phyloP scores from a whole-genome alignment of 2,888 invertebrate genomes.

The Cephus rjabovi region DNA sequence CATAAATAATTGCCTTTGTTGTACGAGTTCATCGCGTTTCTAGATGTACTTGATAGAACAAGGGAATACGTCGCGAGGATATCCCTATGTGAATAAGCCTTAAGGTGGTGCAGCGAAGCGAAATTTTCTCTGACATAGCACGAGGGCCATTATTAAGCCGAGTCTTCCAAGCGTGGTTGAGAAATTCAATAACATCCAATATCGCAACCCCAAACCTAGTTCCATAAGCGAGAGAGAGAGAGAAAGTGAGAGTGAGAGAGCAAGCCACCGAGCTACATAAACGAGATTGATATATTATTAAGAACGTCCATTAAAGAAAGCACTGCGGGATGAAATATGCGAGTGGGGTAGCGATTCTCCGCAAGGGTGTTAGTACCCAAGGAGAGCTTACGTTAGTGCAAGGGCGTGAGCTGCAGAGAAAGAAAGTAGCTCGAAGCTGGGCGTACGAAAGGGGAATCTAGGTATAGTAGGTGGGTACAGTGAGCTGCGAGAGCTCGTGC shows the following conservation, averaged over 20 bases:
- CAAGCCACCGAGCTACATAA: slow-evolving; percentile 34
- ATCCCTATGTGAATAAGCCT: neutral
- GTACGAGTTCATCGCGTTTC: neutral
- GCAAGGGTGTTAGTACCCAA: neutral
- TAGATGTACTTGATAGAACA: neutral
- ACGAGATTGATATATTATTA: slow-evolving; percentile 63
- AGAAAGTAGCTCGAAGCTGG: slow-evolving; percentile 1
- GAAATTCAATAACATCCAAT: slow-evolving; percentile 53
- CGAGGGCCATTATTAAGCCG: slow-evolving; percentile 49
- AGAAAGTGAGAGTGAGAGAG: too few species aligned
- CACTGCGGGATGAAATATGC: slow-evolving; percentile 54
- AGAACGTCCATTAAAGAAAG: slow-evolving; percentile 58
- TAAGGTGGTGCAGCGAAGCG: neutral
- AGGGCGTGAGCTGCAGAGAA: slow-evolving; percentile 21
- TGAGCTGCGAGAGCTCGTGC: slow-evolving; percentile 25
- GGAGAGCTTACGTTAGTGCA: slow-evolving; percentile 1
- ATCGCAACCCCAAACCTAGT: slow-evolving; percentile 23
- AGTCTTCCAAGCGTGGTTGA: slow-evolving; percentile 29
- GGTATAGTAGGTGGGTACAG: neutral
- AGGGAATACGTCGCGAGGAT: neutral
- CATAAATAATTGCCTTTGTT: neutral
- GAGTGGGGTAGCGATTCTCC: slow-evolving; percentile 26
- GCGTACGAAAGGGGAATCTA: neutral
- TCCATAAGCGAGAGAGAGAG: neutral
- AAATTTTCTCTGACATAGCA: slow-evolving; percentile 8